Conservation (phyloP, 2,888 invertebrate species). For the Chalcosyrphus nemorum region DNA sequence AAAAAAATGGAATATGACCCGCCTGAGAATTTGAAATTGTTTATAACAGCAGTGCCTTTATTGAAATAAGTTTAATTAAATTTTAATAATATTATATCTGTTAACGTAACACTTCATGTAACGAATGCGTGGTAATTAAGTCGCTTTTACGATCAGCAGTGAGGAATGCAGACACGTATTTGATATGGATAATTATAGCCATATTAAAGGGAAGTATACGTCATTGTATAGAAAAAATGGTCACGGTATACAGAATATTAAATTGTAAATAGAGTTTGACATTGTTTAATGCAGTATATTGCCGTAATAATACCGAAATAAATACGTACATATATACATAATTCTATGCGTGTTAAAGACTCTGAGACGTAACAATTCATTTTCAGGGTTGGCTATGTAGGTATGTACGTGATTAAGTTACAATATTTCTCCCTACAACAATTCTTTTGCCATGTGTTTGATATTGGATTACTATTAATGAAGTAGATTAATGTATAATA, state of each 20-base stretch:
- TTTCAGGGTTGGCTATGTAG: too few species aligned
- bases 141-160: neutral
- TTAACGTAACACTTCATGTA: neutral
- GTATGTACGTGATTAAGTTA: too few species aligned
- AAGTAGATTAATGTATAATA: neutral
- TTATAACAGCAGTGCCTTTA: neutral
- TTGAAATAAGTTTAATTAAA: neutral
- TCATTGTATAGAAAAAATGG: neutral
- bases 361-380: neutral
- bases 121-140: neutral
- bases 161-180: neutral
- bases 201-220: neutral
- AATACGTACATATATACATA: too few species aligned
- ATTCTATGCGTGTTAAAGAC: neutral
- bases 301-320: neutral
- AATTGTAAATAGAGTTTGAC: neutral
- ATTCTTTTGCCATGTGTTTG: neutral
- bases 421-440: neutral
- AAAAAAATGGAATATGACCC: too few species aligned
- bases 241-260: neutral
- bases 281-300: neutral
- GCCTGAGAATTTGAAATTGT: too few species aligned
- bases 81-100: neutral
- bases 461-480: neutral
- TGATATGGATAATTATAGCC: too few species aligned